Conservation (phyloP, 2,113 vertebrate genomes). For the Campylorhamphus procurvoides region DNA sequence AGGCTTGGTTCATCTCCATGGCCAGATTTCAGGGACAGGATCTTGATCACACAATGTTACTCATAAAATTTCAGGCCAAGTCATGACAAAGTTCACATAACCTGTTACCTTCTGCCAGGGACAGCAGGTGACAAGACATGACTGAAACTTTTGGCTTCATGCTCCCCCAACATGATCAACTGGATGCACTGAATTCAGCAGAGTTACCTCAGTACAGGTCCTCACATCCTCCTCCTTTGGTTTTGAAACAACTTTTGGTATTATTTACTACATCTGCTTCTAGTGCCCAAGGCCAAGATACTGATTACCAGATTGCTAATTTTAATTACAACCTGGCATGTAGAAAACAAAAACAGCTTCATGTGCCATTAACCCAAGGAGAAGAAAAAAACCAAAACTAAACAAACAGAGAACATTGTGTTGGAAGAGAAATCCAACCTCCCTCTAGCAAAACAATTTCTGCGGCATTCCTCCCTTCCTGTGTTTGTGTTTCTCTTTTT, state of each 20-base stretch:
- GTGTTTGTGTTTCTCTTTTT: conserved; percentile 48
- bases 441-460: conserved; percentile 12
- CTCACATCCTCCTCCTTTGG: background rate
- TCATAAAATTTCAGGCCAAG: background rate
- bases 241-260: conserved; percentile 6
- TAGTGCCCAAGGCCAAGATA: background rate
- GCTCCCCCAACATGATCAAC: background rate
- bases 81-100: background rate
- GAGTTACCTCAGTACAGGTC: background rate
- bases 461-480: conserved; percentile 9
- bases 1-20: background rate
- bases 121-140: background rate
- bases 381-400: background rate
- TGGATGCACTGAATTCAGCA: background rate
- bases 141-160: background rate
- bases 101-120: background rate
- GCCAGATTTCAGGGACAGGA: background rate
- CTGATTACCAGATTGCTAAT: conserved; percentile 12
- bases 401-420: background rate
- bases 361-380: background rate
- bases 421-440: conserved; percentile 13
- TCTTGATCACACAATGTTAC: background rate
- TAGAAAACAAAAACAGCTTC: conserved; percentile 8
- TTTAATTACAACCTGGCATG: conserved; percentile 36
- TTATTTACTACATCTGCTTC: background rate